phyloP scores from a whole-genome alignment of 2,888 invertebrate species.

The Cantharis flavilabris region DNA sequence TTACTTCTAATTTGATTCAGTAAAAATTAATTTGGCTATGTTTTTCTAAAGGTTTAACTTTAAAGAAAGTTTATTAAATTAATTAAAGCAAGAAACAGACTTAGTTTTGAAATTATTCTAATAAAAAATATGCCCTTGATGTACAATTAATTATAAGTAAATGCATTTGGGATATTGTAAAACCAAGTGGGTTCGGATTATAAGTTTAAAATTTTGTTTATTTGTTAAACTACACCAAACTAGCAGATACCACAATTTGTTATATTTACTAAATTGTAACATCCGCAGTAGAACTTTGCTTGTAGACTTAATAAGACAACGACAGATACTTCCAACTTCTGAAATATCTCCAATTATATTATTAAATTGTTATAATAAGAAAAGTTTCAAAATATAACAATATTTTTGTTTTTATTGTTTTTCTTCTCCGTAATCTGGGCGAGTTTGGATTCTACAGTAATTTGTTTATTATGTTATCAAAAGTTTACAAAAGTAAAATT shows the following conservation, averaged over 20 bases:
- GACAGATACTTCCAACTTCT: neutral
- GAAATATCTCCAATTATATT: neutral
- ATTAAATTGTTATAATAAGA: neutral
- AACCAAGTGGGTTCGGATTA: no score
- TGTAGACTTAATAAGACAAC: neutral
- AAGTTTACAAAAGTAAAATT: neutral
- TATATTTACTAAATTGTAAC: neutral
- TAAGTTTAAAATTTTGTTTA: neutral
- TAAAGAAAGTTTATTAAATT: no score
- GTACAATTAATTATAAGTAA: no score
- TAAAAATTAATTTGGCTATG: no score
- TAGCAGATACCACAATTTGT: neutral
- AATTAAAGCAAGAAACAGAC: no score
- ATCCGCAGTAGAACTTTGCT: neutral
- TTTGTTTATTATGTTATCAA: neutral
- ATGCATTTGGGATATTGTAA: no score
- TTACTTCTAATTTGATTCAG: no score
- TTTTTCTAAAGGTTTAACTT: no score
- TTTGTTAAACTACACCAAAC: neutral
- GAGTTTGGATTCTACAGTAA: neutral
- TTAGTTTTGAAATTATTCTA: no score
- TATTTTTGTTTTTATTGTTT: neutral
- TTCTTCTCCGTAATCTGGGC: neutral
- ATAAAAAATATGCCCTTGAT: no score
- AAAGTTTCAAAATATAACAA: neutral